These are phyloP conservation scores for Leucozona laternaria DNA, from an alignment of 2,888 invertebrate species.

Conservation along the genomic window DNA sequence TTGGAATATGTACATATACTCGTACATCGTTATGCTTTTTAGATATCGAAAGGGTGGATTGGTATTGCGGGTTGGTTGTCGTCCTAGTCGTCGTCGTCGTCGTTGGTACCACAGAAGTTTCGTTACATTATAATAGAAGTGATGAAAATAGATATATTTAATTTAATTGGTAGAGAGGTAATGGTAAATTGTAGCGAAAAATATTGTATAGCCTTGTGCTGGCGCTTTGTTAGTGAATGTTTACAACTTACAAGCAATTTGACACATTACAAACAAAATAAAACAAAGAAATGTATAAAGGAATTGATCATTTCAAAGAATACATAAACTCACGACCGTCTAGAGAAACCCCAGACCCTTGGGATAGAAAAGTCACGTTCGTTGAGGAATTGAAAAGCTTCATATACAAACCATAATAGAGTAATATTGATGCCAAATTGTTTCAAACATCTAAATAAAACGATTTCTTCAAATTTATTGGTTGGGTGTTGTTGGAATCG, in stretches of 20 bases:
- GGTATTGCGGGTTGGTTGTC: neutral
- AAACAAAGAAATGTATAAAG: neutral
- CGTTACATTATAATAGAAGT: slow-evolving; percentile 16
- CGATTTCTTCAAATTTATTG: too few relatives aligned
- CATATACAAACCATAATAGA: too few relatives aligned
- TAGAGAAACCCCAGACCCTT: too few relatives aligned
- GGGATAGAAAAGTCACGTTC: too few relatives aligned
- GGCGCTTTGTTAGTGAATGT: neutral
- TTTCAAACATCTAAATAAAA: too few relatives aligned
- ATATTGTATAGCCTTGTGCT: neutral
- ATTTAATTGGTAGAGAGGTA: slow-evolving; percentile 10
- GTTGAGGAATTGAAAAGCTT: too few relatives aligned
- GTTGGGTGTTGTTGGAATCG: too few relatives aligned
- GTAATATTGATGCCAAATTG: too few relatives aligned
- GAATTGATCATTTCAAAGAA: neutral
- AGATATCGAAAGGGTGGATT: slow-evolving; percentile 7
- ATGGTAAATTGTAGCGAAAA: neutral
- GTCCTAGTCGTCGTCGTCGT: too few relatives aligned
- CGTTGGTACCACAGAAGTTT: slow-evolving; percentile 23
- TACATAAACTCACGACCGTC: neutral
- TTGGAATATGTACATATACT: slow-evolving; percentile 31
- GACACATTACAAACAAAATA: neutral
- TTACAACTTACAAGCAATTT: slow-evolving; percentile 3
- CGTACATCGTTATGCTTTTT: slow-evolving; percentile 33
- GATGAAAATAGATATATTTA: slow-evolving; percentile 4